Base-by-base conservation (phyloP, 2,888 invertebrate genomes). In the Latrodectus elegans region DNA sequence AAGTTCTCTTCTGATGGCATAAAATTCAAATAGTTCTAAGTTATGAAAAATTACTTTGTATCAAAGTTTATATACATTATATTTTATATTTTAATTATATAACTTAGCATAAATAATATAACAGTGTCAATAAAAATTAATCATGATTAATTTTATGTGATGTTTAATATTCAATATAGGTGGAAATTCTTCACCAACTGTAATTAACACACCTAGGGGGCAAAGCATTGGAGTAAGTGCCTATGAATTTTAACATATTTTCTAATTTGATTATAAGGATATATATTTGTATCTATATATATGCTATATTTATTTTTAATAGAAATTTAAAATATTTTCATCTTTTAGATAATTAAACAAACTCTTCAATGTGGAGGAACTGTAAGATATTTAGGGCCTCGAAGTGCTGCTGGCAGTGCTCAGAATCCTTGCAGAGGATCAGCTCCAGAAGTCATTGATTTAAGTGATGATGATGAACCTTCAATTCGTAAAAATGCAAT, bases 381-480 rank as follows among this genome's bases (percentile, higher is more conserved):
- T 64, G 89, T 88, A n/a, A 81, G 88, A 65, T 88, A 84, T 73
- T 65, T 84, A 76, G 84, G 84, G 10, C 85, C 86, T 65, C 65
- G 84, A 65, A 82, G 67, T 71, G 80, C 84, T 88, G 75, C 85
- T 68, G 71, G 80, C 49, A 89, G 83, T 79, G 53, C 82, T 22
- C 87, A 87, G 26, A 89, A 76, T 70, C 67, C 89, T 65, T 17
- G 70, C 6, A 75, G 88, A 12, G 64, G 82, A 26, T 84, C 89
- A 52, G 82, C 88, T 26, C 89, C 89, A 77, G 89, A 89, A 74
- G 88, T 89, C 12, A 89, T 89, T 55, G 89, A 89, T 71, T 76
- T 89, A 68, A 89, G 89, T 89, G 89, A 89, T 88, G 89, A 89
- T 64, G 89, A 88, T 53, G 89, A 89, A n/a, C 88, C 88, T 11